These are phyloP conservation scores for Channa argus DNA, from an alignment of 2,113 vertebrate species.

Conservation along the genomic window DNA sequence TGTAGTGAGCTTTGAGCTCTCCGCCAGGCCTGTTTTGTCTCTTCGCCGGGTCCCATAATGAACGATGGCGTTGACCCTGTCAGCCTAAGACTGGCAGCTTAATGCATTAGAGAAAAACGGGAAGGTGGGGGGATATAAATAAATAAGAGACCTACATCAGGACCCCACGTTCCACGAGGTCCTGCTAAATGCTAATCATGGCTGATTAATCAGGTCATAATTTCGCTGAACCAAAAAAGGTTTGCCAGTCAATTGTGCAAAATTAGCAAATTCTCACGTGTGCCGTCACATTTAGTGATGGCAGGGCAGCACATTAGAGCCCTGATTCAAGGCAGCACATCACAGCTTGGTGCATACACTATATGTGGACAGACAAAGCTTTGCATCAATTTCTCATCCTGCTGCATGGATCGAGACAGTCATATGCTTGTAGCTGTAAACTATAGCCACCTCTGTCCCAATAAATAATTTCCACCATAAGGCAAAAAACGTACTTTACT, in stretches of 20 bases:
- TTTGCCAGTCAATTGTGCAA: slow-evolving; percentile 88
- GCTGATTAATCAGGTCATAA: slow-evolving; percentile 91
- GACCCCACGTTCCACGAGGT: slow-evolving; percentile 72
- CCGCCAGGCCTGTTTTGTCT: slow-evolving; percentile 80
- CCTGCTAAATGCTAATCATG: slow-evolving; percentile 87
- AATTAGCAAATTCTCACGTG: slow-evolving; percentile 86
- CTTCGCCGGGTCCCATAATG: slow-evolving; percentile 88
- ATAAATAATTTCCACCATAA: no score
- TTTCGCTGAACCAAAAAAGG: slow-evolving; percentile 90
- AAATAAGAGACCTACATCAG: slow-evolving; percentile 62
- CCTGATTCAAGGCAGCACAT: slow-evolving; percentile 56
- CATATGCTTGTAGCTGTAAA: no score
- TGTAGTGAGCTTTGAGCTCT: slow-evolving; percentile 24
- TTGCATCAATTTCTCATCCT: background rate
- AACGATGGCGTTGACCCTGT: slow-evolving; percentile 88
- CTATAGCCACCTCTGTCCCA: no score
- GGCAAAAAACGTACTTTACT: no score
- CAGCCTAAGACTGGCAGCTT: slow-evolving; percentile 86
- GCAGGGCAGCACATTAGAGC: slow-evolving; percentile 50
- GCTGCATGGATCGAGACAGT: no score
- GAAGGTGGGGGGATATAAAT: slow-evolving; percentile 56
- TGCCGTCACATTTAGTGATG: slow-evolving; percentile 81
- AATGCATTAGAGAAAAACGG: slow-evolving; percentile 82
- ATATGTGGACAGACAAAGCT: slow-evolving; percentile 10
- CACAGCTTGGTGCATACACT: slow-evolving; percentile 27